Evolutionary conservation across 2,797 vertebrate species (phyloP).

Genomic region (Apogon talboti): DNA sequence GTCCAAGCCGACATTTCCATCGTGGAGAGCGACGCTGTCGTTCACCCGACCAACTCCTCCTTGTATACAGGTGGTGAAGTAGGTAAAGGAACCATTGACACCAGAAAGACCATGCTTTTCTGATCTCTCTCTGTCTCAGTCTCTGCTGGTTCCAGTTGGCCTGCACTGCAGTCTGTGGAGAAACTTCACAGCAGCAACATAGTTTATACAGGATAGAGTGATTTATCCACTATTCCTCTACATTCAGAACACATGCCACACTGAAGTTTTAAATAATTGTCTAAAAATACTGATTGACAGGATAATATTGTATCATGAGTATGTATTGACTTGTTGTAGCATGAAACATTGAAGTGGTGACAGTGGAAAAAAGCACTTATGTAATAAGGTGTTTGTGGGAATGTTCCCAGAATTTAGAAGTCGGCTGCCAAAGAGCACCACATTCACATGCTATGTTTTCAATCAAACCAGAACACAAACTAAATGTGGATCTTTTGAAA

Average conservation of each 20-base stretch:
- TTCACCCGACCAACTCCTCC: slow-evolving; percentile 99
- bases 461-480: slow-evolving; percentile 17
- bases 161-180: slow-evolving; percentile 47
- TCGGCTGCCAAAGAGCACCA: slow-evolving; percentile 30
- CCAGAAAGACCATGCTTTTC: slow-evolving; percentile 57
- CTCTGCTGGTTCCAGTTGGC: slow-evolving; percentile 40
- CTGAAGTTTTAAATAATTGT: slow-evolving; percentile 2
- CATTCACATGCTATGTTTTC: slow-evolving; percentile 29
- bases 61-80: slow-evolving; percentile 99
- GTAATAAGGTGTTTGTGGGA: too few relatives aligned
- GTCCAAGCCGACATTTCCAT: slow-evolving; percentile 99
- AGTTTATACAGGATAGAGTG: background rate
- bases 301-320: background rate
- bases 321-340: slow-evolving; percentile 27
- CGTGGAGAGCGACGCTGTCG: slow-evolving; percentile 97
- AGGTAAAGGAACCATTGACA: slow-evolving; percentile 93
- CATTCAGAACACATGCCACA: background rate
- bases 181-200: slow-evolving; percentile 46
- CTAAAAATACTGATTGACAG: slow-evolving; percentile 24
- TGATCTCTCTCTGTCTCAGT: slow-evolving; percentile 33
- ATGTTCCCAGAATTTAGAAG: slow-evolving; percentile 35
- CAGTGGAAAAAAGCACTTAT: too few relatives aligned
- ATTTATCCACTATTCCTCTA: background rate
- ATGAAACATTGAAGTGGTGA: slow-evolving; percentile 28
- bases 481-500: slow-evolving; percentile 25